Conservation (phyloP, 2,113 vertebrate species). For the Pollimyrus isidori region DNA sequence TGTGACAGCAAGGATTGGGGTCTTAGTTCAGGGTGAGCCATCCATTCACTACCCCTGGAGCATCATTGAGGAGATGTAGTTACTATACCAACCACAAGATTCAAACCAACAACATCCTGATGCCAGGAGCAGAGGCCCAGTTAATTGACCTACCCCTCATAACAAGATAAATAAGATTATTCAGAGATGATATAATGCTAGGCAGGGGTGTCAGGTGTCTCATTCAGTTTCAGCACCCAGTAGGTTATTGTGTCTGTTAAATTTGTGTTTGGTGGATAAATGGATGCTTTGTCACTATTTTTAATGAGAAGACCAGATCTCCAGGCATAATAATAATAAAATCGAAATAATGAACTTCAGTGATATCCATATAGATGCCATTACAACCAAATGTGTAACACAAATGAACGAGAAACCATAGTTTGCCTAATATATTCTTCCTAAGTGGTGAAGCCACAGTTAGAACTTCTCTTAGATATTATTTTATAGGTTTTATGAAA, state of each 20-base stretch:
- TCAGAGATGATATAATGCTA: neutral
- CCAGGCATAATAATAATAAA: neutral
- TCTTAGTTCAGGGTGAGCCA: neutral
- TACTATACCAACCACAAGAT: neutral
- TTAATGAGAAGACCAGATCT: neutral
- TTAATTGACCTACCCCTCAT: neutral
- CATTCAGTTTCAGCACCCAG: neutral
- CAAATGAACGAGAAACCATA: neutral
- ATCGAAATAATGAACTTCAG: neutral
- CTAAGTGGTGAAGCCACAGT: neutral
- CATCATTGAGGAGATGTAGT: neutral
- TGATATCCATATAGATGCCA: neutral
- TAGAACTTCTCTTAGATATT: neutral
- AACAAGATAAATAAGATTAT: neutral
- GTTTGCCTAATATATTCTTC: neutral
- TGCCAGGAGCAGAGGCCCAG: neutral
- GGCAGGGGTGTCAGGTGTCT: neutral
- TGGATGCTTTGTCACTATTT: neutral
- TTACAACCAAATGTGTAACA: neutral
- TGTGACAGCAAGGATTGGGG: neutral
- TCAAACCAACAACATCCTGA: neutral
- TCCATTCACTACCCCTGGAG: neutral
- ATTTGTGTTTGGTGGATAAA: neutral
- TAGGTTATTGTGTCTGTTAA: neutral
- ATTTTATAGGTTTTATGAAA: neutral